Evolutionary conservation across 2,797 vertebrate species (phyloP), one percentile per base, ranked within the genome.

Genomic region (Sebastes wilsoni): DNA sequence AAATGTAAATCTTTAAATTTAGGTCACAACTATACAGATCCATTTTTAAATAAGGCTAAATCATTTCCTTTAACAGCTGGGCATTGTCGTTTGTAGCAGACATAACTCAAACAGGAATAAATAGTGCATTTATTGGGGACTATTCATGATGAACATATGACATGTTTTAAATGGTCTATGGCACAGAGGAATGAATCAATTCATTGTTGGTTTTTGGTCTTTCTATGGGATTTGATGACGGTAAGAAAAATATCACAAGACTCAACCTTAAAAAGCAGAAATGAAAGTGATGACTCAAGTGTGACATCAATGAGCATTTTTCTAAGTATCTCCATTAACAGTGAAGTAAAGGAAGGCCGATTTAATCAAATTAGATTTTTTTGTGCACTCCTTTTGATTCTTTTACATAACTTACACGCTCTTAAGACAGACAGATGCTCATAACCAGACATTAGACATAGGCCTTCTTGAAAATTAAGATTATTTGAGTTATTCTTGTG

Each of bases 221-320:
- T 75, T 72, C 32, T 34, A 22, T 32, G 7, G 11, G 22, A 58
- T 61, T 64, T 62, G 52, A 23, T 27, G 34, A 66, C 18, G 25
- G 18, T 9, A 14, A 28, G 4, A 52, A 27, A 72, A 72, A 66
- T 3, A 54, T 74, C 79, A 70, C 60, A 54, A 84, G 79, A 76
- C 52, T 14, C 28, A 20, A 28, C 27, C 36, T 70, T 56, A 11
- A 83, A 54, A 71, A 88, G 84, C 54, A 85, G 87, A 93, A 91
- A 75, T 81, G 84, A 89, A 86, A 90, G 79, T 38, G 38, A 16
- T 49, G 46, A 49, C 54, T 88, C 46, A 60, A 36, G 28, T 49
- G 54, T 52, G 42, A 85, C 28, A 55, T 66, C 61, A 62, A 2
- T 0, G 5, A 23, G 64, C 28, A 58, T 27, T 68, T 52, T 32